phyloP scores from a whole-genome alignment of 1,140 invertebrate species.

The Ephestia elutella region DNA sequence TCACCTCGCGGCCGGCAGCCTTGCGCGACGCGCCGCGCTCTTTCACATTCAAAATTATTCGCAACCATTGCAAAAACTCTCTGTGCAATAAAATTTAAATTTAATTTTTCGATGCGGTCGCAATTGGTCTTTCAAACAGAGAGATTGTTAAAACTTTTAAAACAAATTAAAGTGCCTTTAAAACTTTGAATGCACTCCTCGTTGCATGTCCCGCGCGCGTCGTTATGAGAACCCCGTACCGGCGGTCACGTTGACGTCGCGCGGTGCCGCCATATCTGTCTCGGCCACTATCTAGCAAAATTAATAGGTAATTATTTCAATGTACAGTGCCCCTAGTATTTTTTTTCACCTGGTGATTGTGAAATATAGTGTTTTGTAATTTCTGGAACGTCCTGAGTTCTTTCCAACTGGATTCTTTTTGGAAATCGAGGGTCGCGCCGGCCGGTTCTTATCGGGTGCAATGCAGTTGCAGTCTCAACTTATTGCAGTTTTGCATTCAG shows the following conservation, averaged over 20 bases:
- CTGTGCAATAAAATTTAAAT: conserved; percentile 70
- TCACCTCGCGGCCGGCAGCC: conserved; percentile 71
- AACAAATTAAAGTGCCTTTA: conserved; percentile 59
- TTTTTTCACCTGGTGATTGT: conserved; percentile 56
- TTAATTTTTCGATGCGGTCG: conserved; percentile 53
- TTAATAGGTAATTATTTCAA: conserved; percentile 74
- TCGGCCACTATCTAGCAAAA: conserved; percentile 82
- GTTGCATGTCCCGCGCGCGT: conserved; percentile 82
- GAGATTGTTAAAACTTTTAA: conserved; percentile 56
- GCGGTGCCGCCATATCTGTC: conserved; percentile 76
- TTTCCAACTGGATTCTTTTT: conserved; percentile 69
- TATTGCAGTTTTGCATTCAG: conserved; percentile 72
- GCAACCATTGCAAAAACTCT: conserved; percentile 72
- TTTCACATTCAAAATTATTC: conserved; percentile 74
- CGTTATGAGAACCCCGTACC: conserved; percentile 83
- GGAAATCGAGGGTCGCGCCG: conserved; percentile 70
- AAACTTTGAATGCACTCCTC: conserved; percentile 75
- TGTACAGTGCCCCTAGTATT: conserved; percentile 59
- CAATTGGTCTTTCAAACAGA: conserved; percentile 58
- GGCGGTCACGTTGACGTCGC: conserved; percentile 85
- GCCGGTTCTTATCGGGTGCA: conserved; percentile 74
- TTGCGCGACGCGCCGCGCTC: conserved; percentile 73
- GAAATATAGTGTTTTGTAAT: conserved; percentile 56
- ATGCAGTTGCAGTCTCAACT: conserved; percentile 74
- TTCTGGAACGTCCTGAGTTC: conserved; percentile 44